Evolutionary conservation across 2,797 vertebrate species (phyloP).

Genomic region (Periparus ater): DNA sequence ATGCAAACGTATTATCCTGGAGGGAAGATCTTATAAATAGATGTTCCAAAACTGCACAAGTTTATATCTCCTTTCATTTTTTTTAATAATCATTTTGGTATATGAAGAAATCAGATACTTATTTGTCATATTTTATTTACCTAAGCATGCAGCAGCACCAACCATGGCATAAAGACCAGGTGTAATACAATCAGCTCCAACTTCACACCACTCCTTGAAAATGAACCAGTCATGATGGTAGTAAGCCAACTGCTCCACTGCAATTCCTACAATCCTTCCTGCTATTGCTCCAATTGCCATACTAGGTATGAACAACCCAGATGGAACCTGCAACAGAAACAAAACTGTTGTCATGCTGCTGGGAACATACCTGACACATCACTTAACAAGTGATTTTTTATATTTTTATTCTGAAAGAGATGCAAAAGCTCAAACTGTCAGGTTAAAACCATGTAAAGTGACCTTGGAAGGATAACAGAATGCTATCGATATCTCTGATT

Average conservation of each 20-base stretch:
- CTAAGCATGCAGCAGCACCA: constrained; percentile 95
- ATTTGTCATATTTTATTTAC: constrained; percentile 74
- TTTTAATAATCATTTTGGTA: neutral
- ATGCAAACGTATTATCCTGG: neutral
- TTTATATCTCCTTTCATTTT: neutral
- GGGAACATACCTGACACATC: neutral
- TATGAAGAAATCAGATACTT: neutral
- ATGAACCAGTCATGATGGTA: constrained; percentile 99
- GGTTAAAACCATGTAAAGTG: neutral
- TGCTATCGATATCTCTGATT: neutral
- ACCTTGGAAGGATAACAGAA: neutral
- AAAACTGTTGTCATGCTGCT: neutral
- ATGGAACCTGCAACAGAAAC: constrained; percentile 84
- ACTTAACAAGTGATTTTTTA: neutral
- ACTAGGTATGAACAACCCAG: constrained; percentile 97
- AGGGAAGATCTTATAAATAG: neutral
- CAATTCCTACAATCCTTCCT: constrained; percentile 96
- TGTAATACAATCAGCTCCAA: constrained; percentile 97
- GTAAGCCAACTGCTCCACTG: constrained; percentile 95
- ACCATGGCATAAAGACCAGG: constrained; percentile 99
- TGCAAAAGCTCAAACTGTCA: neutral
- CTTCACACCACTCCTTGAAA: constrained; percentile 98
- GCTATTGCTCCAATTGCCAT: constrained; percentile 99
- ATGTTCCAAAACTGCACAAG: neutral
- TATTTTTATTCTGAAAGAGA: neutral